phyloP scores from a whole-genome alignment of 2,797 vertebrate species.

The Sandelia bainsii region DNA sequence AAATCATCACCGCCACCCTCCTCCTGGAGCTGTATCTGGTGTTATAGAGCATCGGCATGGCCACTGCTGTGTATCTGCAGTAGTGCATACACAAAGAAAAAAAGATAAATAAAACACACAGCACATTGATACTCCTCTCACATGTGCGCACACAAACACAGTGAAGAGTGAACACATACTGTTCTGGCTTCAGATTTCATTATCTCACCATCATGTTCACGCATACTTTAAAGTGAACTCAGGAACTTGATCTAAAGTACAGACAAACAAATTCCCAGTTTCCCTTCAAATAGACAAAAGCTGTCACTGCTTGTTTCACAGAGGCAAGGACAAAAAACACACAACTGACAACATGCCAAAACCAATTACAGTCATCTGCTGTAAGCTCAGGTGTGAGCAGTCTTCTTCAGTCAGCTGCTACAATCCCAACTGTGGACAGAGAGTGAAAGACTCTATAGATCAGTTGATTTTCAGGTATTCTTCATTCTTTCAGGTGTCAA shows the following conservation, averaged over 20 bases:
- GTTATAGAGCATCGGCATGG: constrained; percentile 98
- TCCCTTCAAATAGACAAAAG: constrained; percentile 21
- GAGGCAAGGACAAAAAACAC: constrained; percentile 31
- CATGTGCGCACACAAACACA: neutral
- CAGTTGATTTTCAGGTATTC: neutral
- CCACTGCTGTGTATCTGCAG: constrained; percentile 96
- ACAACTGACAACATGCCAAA: constrained; percentile 37
- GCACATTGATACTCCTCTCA: constrained; percentile 8
- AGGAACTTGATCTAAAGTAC: neutral
- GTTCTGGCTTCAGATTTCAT: constrained; percentile 5
- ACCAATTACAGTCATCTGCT: constrained; percentile 8
- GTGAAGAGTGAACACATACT: constrained; percentile 4
- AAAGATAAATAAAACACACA: neutral
- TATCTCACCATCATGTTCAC: neutral
- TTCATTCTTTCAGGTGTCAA: constrained; percentile 10
- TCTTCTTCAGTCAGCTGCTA: constrained; percentile 6
- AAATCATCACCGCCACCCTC: constrained; percentile 95
- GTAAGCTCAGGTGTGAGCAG: constrained; percentile 14
- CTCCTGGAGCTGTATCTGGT: constrained; percentile 98
- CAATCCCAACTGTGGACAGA: neutral
- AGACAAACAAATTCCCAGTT: constrained; percentile 4
- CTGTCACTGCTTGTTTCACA: constrained; percentile 26
- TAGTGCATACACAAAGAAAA: neutral
- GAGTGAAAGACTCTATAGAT: constrained; percentile 1
- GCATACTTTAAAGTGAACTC: constrained; percentile 37